These are phyloP conservation scores for Littorina saxatilis DNA, from an alignment of 1,140 invertebrate species.

Conservation along the genomic window DNA sequence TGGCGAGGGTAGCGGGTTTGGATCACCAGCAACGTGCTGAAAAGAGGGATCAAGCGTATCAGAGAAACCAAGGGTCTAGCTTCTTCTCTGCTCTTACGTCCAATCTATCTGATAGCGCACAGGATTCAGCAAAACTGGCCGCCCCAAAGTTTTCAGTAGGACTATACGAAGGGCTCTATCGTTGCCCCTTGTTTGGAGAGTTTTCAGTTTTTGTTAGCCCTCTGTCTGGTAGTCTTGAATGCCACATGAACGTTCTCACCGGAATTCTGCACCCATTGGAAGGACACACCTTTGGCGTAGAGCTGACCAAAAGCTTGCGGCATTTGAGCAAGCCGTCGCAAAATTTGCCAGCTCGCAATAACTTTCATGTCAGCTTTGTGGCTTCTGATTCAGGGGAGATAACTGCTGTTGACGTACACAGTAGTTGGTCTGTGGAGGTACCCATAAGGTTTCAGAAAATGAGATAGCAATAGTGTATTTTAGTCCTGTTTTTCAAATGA, in stretches of 20 bases:
- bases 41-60: no score
- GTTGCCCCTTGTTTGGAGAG: conserved; percentile 1
- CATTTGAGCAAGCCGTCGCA: conserved; percentile 23
- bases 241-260: conserved; percentile 18
- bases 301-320: conserved; percentile 24
- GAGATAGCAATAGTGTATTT: not conserved
- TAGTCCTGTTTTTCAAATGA: not conserved
- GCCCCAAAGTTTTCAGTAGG: no score
- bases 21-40: no score
- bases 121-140: no score
- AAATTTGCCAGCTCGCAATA: not conserved
- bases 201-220: not conserved
- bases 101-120: no score
- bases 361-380: not conserved
- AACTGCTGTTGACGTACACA: conserved; percentile 19
- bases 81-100: no score
- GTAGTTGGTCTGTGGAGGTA: conserved; percentile 20
- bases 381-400: not conserved
- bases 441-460: not conserved
- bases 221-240: not conserved
- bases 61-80: no score
- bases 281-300: conserved; percentile 9
- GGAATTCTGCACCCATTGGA: conserved; percentile 7
- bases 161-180: conserved; percentile 22
- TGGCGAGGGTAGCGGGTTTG: no score